These are phyloP conservation scores for Actias luna DNA, from an alignment of 2,888 invertebrate genomes.

Conservation along the genomic window DNA sequence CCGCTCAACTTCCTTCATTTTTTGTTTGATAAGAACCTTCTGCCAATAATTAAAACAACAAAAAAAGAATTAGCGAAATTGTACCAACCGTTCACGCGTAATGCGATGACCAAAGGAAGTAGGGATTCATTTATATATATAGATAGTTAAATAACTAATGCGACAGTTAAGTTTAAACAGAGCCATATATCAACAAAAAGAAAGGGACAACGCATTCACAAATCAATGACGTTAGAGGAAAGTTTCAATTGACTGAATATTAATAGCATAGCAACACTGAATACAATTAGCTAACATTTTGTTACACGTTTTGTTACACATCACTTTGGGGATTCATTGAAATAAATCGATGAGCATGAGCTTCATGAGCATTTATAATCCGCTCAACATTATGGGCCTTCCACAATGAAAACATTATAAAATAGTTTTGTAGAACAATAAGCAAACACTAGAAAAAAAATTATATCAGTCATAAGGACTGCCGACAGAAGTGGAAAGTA, in stretches of 20 bases:
- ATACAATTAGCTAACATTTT: slow-evolving; percentile 46
- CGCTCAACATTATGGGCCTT: neutral
- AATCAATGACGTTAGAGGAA: slow-evolving; percentile 20
- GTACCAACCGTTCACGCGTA: too few relatives aligned
- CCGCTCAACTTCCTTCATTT: too few relatives aligned
- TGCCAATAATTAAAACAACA: too few relatives aligned
- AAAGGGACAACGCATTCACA: neutral
- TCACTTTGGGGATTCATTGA: slow-evolving; percentile 27
- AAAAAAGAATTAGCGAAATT: too few relatives aligned
- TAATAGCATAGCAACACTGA: slow-evolving; percentile 41
- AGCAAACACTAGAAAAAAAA: neutral
- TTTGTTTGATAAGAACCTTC: too few relatives aligned
- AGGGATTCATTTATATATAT: too few relatives aligned
- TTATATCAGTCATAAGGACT: too few relatives aligned
- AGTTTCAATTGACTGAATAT: slow-evolving; percentile 40
- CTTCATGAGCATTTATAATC: neutral
- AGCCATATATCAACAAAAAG: neutral
- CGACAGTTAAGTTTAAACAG: neutral
- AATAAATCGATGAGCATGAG: slow-evolving; percentile 28
- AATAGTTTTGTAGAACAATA: too few relatives aligned
- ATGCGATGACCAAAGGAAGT: too few relatives aligned
- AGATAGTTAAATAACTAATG: neutral
- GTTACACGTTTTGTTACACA: slow-evolving; percentile 26
- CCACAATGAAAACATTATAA: neutral
- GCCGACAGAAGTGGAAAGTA: too few relatives aligned